Base-by-base conservation (phyloP, 2,888 invertebrate species). In the Drosophila putrida region DNA sequence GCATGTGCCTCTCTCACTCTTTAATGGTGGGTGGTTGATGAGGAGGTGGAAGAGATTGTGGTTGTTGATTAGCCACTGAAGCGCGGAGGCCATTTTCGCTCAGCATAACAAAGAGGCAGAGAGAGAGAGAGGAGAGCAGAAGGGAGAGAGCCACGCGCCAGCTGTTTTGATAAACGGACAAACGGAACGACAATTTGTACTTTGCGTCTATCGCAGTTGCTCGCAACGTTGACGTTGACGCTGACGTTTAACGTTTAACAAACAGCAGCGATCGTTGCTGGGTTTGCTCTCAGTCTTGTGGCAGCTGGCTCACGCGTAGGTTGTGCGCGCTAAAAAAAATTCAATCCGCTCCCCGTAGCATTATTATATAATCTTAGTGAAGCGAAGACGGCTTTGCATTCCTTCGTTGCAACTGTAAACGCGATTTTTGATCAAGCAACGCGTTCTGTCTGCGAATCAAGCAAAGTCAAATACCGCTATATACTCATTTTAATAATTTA, bases 291-390 rank as follows among this genome's bases (percentile, higher is more conserved):
- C 82, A 92, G 92, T 92, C 90, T 91, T 89, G 88, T 81, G 85
- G 78, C 87, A 90, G 84, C 90, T 90, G 90, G 87, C 92, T 90
- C 86, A 90, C 87, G 89, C 85, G 87, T 85, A 82, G 84, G 91
- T 90, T 82, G 88, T 84, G 71, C 67, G 78, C 83, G 88, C 86
- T 65, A 76, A 62, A 9, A 62, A 62, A 33, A 47, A 46, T 82
- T 51, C 49, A 46, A 54, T 69, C 50, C 66, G 59, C 68, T 72
- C 64, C 28, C 4, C 46, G 51, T 50, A 63, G 84, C 84, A 73
- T 49, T 62, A 66, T 85, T 85, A 85, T 86, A 86, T 88, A 88
- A 85, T 78, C 57, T 53, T 54, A 62, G 51, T 71, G 60, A 71
- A 80, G 72, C 75, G 74, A 57, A 57, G 60, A 66, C 73, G 60